phyloP scores from a whole-genome alignment of 1,140 invertebrate species.

The Coelopa frigida region DNA sequence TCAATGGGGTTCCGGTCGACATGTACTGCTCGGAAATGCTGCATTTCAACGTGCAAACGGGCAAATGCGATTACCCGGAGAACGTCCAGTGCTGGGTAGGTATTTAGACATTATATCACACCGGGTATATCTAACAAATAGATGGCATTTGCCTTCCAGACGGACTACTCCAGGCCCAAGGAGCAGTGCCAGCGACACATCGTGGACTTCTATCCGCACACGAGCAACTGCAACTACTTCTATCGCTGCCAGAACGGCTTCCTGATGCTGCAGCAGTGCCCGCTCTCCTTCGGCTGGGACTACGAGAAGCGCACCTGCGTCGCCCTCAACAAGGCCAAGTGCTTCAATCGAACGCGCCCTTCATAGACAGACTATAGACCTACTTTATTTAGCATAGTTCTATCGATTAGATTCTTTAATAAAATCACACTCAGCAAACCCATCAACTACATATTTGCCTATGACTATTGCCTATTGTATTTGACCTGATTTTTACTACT shows the following conservation, averaged over 20 bases:
- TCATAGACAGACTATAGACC: too few relatives aligned
- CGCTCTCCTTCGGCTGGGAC: constrained; percentile 36
- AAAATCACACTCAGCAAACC: too few relatives aligned
- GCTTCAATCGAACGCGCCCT: too few relatives aligned
- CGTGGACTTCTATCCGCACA: constrained; percentile 33
- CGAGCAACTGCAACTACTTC: constrained; percentile 37
- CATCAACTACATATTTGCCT: too few relatives aligned
- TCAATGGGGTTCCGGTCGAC: constrained; percentile 23
- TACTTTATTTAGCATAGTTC: too few relatives aligned
- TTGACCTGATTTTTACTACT: too few relatives aligned
- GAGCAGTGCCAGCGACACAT: constrained; percentile 31
- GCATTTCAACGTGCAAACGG: constrained; percentile 29
- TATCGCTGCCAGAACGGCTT: constrained; percentile 30
- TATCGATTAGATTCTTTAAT: too few relatives aligned
- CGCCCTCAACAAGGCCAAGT: constrained; percentile 24
- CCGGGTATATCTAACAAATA: background rate
- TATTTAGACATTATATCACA: background rate
- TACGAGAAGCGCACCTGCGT: constrained; percentile 29
- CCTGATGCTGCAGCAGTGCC: constrained; percentile 35
- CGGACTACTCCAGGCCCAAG: constrained; percentile 14
- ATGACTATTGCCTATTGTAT: too few relatives aligned
- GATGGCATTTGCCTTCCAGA: constrained; percentile 15
- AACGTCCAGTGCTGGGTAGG: constrained; percentile 31
- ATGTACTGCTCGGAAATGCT: constrained; percentile 29
- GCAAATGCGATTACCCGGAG: constrained; percentile 35